Conservation (phyloP, 2,888 invertebrate genomes). For the Mythimna loreyi region DNA sequence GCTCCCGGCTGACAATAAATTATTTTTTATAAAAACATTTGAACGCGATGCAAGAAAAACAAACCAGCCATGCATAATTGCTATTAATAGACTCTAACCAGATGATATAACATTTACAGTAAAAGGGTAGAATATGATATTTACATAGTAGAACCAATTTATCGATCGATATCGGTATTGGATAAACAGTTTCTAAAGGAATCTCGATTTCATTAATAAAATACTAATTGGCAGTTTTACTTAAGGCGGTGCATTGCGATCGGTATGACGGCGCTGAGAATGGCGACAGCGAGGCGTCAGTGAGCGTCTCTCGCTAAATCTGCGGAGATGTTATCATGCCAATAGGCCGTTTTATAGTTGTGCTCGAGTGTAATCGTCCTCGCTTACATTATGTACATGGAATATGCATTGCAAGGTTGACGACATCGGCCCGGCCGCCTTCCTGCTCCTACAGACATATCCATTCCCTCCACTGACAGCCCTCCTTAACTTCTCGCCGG, state of each 20-base stretch:
- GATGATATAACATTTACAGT: conserved; percentile 24
- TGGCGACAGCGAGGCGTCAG: conserved; percentile 62
- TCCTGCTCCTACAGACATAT: conserved; percentile 72
- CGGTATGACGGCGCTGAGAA: conserved; percentile 31
- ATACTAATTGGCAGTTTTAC: conserved; percentile 60
- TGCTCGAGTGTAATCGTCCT: conserved; percentile 64
- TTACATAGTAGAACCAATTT: conserved; percentile 39
- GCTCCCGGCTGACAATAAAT: conserved; percentile 62
- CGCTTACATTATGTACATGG: conserved; percentile 65
- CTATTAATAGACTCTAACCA: conserved; percentile 47
- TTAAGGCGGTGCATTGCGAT: conserved; percentile 44
- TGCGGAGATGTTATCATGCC: conserved; percentile 64
- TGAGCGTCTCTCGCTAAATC: conserved; percentile 55
- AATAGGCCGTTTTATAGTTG: conserved; percentile 64
- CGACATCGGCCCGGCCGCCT: conserved; percentile 74
- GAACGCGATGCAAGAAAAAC: conserved; percentile 55
- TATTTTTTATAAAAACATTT: conserved; percentile 58
- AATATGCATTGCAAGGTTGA: conserved; percentile 76
- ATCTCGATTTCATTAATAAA: conserved; percentile 60
- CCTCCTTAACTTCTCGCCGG: conserved; percentile 63
- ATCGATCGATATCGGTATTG: conserved; percentile 45
- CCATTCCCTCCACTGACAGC: conserved; percentile 64
- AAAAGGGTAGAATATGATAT: conserved; percentile 36
- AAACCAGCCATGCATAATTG: conserved; percentile 46
- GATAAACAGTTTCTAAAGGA: conserved; percentile 34